phyloP scores from a whole-genome alignment of 2,113 vertebrate genomes.

The Pollimyrus isidori region DNA sequence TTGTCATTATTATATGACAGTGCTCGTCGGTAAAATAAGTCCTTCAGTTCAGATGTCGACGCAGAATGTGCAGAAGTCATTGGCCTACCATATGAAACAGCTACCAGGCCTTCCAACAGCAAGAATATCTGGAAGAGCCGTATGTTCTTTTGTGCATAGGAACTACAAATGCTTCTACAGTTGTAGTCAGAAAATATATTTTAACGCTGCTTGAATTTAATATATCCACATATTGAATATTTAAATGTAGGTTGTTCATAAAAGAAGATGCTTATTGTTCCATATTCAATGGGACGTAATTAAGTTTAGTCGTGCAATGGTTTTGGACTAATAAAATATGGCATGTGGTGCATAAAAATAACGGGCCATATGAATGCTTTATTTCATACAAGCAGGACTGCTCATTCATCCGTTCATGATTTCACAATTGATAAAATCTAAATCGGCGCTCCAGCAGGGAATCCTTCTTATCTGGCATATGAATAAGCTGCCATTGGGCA shows the following conservation, averaged over 20 bases:
- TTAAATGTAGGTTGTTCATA: not conserved
- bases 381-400: not conserved
- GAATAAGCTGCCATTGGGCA: not conserved
- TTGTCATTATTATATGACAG: not conserved
- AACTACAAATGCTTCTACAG: not conserved
- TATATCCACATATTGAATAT: not conserved
- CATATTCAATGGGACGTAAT: slow-evolving; percentile 22
- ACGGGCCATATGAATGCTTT: not conserved
- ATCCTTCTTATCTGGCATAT: slow-evolving; percentile 16
- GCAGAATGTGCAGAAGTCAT: not conserved
- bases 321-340: slow-evolving; percentile 19
- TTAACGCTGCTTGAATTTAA: slow-evolving; percentile 2
- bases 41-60: not conserved
- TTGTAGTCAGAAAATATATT: not conserved
- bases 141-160: not conserved
- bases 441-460: slow-evolving; percentile 5
- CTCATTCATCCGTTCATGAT: slow-evolving; percentile 14
- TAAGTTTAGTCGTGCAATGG: slow-evolving; percentile 9
- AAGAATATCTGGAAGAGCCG: not conserved
- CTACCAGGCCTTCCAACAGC: not conserved
- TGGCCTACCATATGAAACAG: not conserved
- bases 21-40: not conserved
- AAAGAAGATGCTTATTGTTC: slow-evolving; percentile 19
- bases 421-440: slow-evolving; percentile 21
- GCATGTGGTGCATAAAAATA: slow-evolving; percentile 13